A percentile compares a stretch with the other conserved stretches of the same genome.
Conservation (phyloP, 2,888 invertebrate species). For the Idaea straminata region DNA sequence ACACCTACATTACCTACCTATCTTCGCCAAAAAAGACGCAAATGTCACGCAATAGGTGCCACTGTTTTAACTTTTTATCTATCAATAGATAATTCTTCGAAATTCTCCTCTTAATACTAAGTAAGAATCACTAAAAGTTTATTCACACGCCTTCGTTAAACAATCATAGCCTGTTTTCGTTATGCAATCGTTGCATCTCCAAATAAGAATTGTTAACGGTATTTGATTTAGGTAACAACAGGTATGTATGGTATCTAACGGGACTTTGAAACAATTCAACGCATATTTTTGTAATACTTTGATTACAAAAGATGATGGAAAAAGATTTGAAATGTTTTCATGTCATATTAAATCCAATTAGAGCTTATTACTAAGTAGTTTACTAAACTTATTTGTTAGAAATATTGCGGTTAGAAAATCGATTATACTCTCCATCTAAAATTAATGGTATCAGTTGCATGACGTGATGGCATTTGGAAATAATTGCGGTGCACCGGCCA, state of each 20-base stretch:
- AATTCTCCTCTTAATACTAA: background rate
- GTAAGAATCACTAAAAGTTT: conserved; percentile 15
- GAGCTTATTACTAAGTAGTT: background rate
- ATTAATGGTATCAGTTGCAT: conserved; percentile 9
- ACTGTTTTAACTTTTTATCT: too few relatives aligned
- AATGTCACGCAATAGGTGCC: too few relatives aligned
- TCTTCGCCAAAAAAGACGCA: too few relatives aligned
- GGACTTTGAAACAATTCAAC: conserved; percentile 12
- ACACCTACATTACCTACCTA: too few relatives aligned
- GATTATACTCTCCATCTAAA: conserved; percentile 6
- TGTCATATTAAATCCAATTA: background rate
- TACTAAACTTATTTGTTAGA: conserved; percentile 5
- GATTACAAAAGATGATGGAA: background rate
- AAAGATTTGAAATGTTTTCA: background rate
- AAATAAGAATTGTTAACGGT: conserved; percentile 11
- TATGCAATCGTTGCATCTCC: conserved; percentile 15
- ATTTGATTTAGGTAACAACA: conserved; percentile 3
- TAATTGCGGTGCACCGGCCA: conserved; percentile 18
- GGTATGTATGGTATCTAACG: conserved; percentile 11
- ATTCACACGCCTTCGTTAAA: conserved; percentile 24
- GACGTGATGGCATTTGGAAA: conserved; percentile 30
- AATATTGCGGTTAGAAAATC: conserved; percentile 25
- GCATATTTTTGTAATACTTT: background rate
- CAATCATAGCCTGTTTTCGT: conserved; percentile 20
- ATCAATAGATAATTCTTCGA: background rate